Base-by-base conservation (phyloP, 2,888 invertebrate genomes). In the Andrena haemorrhoa region DNA sequence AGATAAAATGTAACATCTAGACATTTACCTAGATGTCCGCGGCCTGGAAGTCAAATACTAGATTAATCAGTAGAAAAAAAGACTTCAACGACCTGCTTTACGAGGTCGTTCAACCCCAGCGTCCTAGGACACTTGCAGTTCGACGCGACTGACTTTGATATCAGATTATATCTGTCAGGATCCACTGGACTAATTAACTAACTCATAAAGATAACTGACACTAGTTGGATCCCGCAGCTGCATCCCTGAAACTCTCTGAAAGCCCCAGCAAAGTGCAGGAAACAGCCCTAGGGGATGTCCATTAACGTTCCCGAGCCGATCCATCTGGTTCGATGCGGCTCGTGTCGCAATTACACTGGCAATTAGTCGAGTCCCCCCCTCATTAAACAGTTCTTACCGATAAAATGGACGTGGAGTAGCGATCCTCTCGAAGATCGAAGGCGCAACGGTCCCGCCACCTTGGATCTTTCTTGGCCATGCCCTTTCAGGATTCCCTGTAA, bases 291-390 rank as follows among this genome's bases (percentile, higher is more conserved):
- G 31, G 47, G 66, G 65, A 74, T 74, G 63, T 75, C 61, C 60
- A 68, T 78, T 78, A 78, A 75, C 51, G 63, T 78, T 66, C 74
- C 66, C 41, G 47, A 23, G 10, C 23, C 41, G 47, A 68, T 53
- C 75, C 47, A 23, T 61, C 61, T 31, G n/a, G 47, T 61, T 78
- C 74, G 47, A 78, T 75, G 8, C 31, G 68, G n/a, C 63, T 75
- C 47, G 35, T 66, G 16, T 23, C 41, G 66, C 49, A 78, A 63
- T 75, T 78, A 68, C 35, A 0, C 10, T 23, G 16, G 33, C 51
- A 76, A 76, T 76, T 72, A 56, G 41, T 5, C 41, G 12, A 56
- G 23, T 41, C 26, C 29, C 23, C 7, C 41, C 5, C 41, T 56
- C 23, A 65, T 47, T 61, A 33, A n/a, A 8, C 8, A 35, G 10